Evolutionary conservation across 2,888 invertebrate species (phyloP).

Genomic region (Melipona beecheii): DNA sequence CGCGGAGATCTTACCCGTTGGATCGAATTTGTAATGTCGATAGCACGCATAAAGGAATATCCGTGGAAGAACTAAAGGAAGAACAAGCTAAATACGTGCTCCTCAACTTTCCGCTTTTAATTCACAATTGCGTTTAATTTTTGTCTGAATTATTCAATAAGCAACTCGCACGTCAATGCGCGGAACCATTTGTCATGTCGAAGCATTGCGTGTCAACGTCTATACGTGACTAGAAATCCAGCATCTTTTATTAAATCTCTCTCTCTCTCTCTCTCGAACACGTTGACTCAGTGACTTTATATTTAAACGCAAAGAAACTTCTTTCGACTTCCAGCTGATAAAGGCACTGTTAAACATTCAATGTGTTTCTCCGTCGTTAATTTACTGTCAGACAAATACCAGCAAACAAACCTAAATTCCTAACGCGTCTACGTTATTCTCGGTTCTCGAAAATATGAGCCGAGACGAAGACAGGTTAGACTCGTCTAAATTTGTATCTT

Average conservation of each 20-base stretch:
- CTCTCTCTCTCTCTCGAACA: neutral
- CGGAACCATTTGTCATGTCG: neutral
- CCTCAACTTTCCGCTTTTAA: neutral
- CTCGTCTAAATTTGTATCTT: too few relatives aligned
- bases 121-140: neutral
- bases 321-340: neutral
- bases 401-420: neutral
- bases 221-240: constrained; percentile 5
- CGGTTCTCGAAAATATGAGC: too few relatives aligned
- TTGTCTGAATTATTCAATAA: constrained; percentile 11
- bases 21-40: neutral
- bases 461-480: too few relatives aligned
- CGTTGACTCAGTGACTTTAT: neutral
- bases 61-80: neutral
- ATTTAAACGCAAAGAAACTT: neutral
- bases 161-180: neutral
- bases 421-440: neutral
- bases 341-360: neutral
- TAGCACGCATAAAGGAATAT: neutral
- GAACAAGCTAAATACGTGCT: neutral
- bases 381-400: neutral
- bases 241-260: neutral
- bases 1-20: neutral
- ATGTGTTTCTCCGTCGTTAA: neutral
- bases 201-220: neutral